Base-by-base conservation (phyloP, 2,888 invertebrate species). In the Gryllus longicercus region DNA sequence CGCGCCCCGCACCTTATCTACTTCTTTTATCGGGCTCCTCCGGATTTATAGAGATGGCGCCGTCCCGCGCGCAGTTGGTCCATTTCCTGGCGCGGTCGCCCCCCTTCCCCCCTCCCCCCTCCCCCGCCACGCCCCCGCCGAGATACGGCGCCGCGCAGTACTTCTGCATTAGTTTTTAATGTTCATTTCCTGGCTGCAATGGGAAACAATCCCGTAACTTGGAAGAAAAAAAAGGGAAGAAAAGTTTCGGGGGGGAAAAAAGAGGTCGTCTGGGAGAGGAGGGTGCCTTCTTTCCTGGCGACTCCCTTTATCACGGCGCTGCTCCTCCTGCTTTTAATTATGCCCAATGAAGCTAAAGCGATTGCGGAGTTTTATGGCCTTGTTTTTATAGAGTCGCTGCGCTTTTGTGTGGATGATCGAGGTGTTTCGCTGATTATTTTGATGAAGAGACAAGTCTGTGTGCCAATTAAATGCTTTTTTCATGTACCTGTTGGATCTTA, bases 131-230 rank as follows among this genome's bases (percentile, higher is more conserved):
- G 8, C 5, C 18, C 49, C 18, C 78, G 14, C 51, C 18, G 79
- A 50, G 79, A 79, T 79, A 79, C 16, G 75, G 75, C 23, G 11
- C n/a, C n/a, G 14, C n/a, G 63, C 63, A 63, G 63, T 63, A 63
- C 75, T 63, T 80, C 77, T 81, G 81, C 81, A 81, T 81, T 81
- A 79, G 74, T 79, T 80, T 82, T 82, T 81, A 82, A 82, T 79
- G 82, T 76, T 81, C 82, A 81, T 81, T 81, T 80, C 80, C 82
- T 75, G 38, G n/a, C 51, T 76, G 75, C 38, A 50, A 77, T 50
- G 77, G 11, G 77, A 77, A 49, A n/a, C 77, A 77, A 77, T 77
- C 50, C 74, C 74, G 38, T 77, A 50, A 38, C 49, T 23, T 18
- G 74, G 78, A 38, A 49, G 2, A 63, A 23, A 49, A 14, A 63